These are phyloP conservation scores for Drosophila kuntzei DNA, from an alignment of 2,888 invertebrate genomes.

Conservation along the genomic window DNA sequence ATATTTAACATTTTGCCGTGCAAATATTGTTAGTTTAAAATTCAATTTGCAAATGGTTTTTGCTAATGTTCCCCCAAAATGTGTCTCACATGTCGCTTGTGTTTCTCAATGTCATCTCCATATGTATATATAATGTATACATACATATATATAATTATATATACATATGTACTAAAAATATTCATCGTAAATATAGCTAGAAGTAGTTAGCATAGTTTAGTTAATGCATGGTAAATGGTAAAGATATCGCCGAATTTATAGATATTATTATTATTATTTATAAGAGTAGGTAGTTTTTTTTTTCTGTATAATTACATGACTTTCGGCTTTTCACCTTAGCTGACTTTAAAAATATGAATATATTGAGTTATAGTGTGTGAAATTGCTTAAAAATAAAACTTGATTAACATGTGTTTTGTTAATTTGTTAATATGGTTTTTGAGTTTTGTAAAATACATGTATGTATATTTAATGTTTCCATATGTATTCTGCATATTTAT, in stretches of 20 bases:
- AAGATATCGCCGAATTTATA: constrained; percentile 49
- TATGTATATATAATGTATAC: no score
- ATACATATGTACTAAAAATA: constrained; percentile 48
- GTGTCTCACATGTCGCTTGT: constrained; percentile 78
- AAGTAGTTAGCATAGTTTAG: constrained; percentile 54
- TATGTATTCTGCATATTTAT: constrained; percentile 27
- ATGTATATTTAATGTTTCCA: constrained; percentile 36
- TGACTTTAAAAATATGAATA: constrained; percentile 45
- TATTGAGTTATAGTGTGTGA: constrained; percentile 30
- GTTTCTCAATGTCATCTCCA: constrained; percentile 39
- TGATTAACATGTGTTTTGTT: constrained; percentile 35
- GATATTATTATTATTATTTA: constrained; percentile 50
- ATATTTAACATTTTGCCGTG: constrained; percentile 63
- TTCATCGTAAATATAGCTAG: constrained; percentile 52
- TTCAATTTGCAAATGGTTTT: constrained; percentile 70
- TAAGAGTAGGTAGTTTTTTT: constrained; percentile 37
- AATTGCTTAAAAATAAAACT: constrained; percentile 42
- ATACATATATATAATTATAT: constrained; percentile 16
- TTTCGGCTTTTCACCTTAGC: constrained; percentile 42
- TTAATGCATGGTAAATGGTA: constrained; percentile 35
- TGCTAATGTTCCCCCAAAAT: constrained; percentile 79
- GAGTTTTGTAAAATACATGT: constrained; percentile 42
- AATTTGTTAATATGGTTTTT: constrained; percentile 33
- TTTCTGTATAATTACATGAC: constrained; percentile 17
- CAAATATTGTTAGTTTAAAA: constrained; percentile 69